These are phyloP conservation scores for Dicycla oo DNA, from an alignment of 2,888 invertebrate genomes.

Conservation along the genomic window DNA sequence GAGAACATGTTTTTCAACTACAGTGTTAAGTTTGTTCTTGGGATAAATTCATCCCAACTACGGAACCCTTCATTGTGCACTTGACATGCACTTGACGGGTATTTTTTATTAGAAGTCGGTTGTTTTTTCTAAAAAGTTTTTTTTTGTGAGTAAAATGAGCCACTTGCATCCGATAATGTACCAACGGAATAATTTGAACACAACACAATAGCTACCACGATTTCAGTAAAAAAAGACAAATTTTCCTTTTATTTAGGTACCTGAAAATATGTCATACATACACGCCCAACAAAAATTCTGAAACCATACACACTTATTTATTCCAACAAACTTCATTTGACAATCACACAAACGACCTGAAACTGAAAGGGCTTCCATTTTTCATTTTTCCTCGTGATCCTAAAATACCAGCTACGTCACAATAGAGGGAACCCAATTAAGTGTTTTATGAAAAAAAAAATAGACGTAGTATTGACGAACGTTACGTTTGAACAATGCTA, in stretches of 20 bases:
- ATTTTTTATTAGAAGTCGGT: no score
- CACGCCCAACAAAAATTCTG: not conserved
- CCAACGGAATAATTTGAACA: not conserved
- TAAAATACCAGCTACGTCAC: conserved; percentile 39
- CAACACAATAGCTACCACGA: no score
- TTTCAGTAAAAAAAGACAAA: not conserved
- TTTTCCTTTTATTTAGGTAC: no score
- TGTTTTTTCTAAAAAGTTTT: no score
- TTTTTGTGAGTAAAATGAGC: not conserved
- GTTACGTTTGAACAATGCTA: conserved; percentile 64
- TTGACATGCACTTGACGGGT: no score
- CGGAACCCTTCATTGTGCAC: no score
- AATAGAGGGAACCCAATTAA: conserved; percentile 56
- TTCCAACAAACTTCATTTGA: conserved; percentile 9
- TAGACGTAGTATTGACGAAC: conserved; percentile 51
- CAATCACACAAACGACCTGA: conserved; percentile 8
- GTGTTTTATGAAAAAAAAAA: conserved; percentile 64
- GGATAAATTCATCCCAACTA: no score
- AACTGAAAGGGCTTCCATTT: conserved; percentile 13
- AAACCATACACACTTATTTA: not conserved
- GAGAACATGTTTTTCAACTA: no score
- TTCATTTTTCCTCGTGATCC: conserved; percentile 41
- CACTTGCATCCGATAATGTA: no score
- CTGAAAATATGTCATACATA: not conserved
- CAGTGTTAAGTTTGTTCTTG: no score